These are phyloP conservation scores for Polymixis lichenea DNA, from an alignment of 2,888 invertebrate species.

Conservation along the genomic window DNA sequence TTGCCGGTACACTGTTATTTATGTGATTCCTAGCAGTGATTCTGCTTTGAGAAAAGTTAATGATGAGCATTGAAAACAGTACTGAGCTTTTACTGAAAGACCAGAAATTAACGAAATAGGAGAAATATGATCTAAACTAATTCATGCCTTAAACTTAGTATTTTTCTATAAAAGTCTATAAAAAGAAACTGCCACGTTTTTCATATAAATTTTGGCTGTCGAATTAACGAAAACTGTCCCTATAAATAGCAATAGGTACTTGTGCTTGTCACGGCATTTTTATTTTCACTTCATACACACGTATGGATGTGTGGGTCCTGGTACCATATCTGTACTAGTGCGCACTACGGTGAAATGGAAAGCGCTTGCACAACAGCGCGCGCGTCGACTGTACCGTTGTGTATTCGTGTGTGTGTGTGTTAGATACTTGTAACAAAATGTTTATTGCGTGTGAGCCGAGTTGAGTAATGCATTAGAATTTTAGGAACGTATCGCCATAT, in stretches of 20 bases:
- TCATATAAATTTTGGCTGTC: conserved; percentile 1
- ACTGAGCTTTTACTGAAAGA: neutral
- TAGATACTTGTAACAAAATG: conserved; percentile 62
- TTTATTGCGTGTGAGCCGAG: conserved; percentile 61
- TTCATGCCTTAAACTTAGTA: neutral
- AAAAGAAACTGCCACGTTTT: neutral
- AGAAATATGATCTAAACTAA: neutral
- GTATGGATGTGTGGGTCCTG: conserved; percentile 33
- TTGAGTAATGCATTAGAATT: conserved; percentile 71
- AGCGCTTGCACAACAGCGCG: conserved; percentile 86
- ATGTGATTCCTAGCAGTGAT: too few relatives aligned
- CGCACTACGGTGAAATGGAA: conserved; percentile 85
- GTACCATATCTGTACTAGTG: conserved; percentile 58
- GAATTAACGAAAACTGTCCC: conserved; percentile 23
- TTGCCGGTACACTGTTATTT: conserved; percentile 33
- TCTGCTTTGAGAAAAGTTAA: conserved; percentile 12
- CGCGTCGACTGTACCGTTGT: conserved; percentile 55
- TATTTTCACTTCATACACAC: conserved; percentile 49
- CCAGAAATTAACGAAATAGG: neutral
- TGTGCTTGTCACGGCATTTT: conserved; percentile 23
- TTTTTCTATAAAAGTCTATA: neutral
- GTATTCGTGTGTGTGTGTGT: conserved; percentile 60
- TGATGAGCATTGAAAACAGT: neutral
- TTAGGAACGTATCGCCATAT: conserved; percentile 56
- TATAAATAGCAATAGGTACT: conserved; percentile 9